A percentile compares a stretch with the other conserved stretches of the same genome.
phyloP scores from a whole-genome alignment of 2,113 vertebrate genomes.

The Empidonax traillii region DNA sequence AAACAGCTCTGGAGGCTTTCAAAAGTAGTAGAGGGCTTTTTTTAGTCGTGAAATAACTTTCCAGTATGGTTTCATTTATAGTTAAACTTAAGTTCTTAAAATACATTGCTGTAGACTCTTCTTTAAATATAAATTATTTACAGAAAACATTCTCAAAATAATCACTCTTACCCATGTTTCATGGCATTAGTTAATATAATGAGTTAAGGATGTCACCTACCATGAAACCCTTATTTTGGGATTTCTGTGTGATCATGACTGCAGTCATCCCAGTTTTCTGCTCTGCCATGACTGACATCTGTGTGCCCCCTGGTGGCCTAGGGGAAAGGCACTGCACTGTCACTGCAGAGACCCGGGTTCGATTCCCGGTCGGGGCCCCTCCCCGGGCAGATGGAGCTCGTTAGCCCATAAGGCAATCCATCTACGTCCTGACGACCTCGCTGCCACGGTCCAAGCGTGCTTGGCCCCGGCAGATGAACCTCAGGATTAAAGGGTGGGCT shows the following conservation, averaged over 20 bases:
- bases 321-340: too few species aligned
- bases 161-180: background rate
- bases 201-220: background rate
- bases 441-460: too few species aligned
- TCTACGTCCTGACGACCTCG: too few species aligned
- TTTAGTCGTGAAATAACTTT: background rate
- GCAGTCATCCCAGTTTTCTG: background rate
- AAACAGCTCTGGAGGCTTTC: background rate
- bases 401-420: too few species aligned
- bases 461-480: too few species aligned
- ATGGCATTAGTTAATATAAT: background rate
- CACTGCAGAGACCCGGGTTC: too few species aligned
- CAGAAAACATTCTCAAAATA: background rate
- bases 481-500: too few species aligned
- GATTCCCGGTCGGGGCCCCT: too few species aligned
- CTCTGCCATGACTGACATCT: background rate
- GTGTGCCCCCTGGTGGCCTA: too few species aligned
- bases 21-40: background rate
- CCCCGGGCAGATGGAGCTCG: too few species aligned
- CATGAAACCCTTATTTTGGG: background rate
- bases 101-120: background rate
- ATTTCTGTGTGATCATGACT: background rate
- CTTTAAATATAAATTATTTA: background rate
- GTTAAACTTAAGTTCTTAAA: background rate
- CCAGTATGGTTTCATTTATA: background rate